phyloP scores from a whole-genome alignment of 2,888 invertebrate genomes.

The Xestia xanthographa region DNA sequence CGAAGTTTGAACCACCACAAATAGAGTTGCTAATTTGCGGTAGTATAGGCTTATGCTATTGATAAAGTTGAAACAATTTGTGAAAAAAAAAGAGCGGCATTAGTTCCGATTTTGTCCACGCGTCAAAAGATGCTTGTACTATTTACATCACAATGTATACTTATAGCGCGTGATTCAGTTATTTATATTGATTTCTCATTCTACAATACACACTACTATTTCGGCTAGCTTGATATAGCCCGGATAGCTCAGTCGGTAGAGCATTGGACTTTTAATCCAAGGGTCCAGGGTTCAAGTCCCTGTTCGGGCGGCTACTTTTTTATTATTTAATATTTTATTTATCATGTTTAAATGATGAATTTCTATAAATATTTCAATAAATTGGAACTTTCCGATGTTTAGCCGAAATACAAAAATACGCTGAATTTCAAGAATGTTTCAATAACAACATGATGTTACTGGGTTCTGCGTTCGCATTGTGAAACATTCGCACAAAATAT shows the following conservation, averaged over 20 bases:
- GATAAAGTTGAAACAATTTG: not conserved
- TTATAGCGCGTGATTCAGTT: not conserved
- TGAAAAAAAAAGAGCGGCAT: not conserved
- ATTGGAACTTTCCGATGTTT: not conserved
- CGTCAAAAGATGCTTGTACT: not conserved
- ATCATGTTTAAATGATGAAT: not conserved
- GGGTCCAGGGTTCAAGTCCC: slow-evolving; percentile 95
- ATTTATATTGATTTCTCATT: not conserved
- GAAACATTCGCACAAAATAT: not conserved
- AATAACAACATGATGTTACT: not conserved
- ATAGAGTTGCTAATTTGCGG: no score
- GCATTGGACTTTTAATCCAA: slow-evolving; percentile 95
- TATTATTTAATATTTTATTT: not conserved
- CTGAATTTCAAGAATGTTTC: not conserved
- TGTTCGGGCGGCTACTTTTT: slow-evolving; percentile 90
- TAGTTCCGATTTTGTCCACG: not conserved
- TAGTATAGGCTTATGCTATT: no score
- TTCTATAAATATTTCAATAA: not conserved
- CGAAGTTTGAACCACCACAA: no score
- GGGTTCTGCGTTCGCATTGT: not conserved
- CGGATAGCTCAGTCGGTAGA: slow-evolving; percentile 94
- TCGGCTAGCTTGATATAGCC: slow-evolving; percentile 74
- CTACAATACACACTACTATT: slow-evolving; percentile 7
- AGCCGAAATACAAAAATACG: not conserved
- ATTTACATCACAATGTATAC: not conserved